Percentiles rank a stretch among this genome's conserved stretches.
Conservation (phyloP, 1,140 invertebrate species). For the Nymphalis io region DNA sequence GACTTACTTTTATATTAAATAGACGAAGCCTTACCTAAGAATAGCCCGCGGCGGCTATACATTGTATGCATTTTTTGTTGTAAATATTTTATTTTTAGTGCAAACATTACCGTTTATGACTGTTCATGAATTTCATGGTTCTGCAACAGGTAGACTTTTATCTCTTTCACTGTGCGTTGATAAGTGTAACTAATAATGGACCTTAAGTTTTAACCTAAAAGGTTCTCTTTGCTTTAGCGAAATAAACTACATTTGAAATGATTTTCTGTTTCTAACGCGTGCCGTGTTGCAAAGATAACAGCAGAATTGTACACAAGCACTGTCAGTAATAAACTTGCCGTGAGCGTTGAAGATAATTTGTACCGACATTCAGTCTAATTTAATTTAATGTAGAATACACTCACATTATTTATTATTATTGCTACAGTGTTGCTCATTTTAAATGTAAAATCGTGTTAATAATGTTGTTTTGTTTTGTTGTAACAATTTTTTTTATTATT, state of each 20-base stretch:
- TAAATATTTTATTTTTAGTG: constrained; percentile 9
- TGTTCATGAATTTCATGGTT: constrained; percentile 11
- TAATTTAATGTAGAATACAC: constrained; percentile 7
- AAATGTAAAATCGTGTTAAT: neutral
- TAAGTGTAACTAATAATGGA: neutral
- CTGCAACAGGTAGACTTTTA: constrained; percentile 20
- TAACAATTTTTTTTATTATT: too few relatives aligned
- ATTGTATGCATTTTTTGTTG: constrained; percentile 13
- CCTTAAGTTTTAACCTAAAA: neutral
- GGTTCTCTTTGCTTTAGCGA: neutral
- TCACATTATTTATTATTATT: constrained; percentile 1
- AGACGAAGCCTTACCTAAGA: neutral
- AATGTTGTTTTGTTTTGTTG: too few relatives aligned
- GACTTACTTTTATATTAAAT: neutral
- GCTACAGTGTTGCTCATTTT: neutral
- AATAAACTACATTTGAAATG: neutral
- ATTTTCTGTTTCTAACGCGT: constrained; percentile 11
- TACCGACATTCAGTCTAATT: neutral
- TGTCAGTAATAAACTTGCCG: neutral
- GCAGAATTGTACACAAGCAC: neutral
- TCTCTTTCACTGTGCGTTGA: neutral
- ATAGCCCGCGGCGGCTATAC: neutral
- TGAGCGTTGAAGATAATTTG: constrained; percentile 1
- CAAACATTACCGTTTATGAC: neutral
- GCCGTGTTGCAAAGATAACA: constrained; percentile 1